Evolutionary conservation across 1,140 invertebrate genomes (phyloP).

Genomic region (Drosophila dunni): DNA sequence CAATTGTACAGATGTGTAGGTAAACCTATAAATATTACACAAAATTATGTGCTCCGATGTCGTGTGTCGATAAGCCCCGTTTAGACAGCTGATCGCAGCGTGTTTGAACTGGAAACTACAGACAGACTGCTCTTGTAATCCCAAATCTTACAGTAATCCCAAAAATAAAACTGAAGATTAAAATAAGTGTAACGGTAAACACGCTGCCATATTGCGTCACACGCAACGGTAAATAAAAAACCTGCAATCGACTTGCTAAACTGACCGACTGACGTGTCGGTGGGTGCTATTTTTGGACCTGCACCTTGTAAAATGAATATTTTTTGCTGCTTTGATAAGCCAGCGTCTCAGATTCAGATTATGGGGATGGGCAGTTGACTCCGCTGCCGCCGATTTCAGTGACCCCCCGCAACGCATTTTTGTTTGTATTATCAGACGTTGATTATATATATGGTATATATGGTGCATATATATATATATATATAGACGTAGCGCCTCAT

Average conservation of each 20-base stretch:
- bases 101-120: constrained; percentile 25
- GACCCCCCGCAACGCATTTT: constrained; percentile 49
- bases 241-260: constrained; percentile 8
- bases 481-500: constrained; percentile 55
- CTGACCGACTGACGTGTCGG: constrained; percentile 34
- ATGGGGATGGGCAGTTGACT: constrained; percentile 3
- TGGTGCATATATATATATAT: background rate
- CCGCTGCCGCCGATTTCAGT: constrained; percentile 1
- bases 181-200: constrained; percentile 18
- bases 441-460: constrained; percentile 26
- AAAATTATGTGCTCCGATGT: constrained; percentile 63
- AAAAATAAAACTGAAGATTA: constrained; percentile 16
- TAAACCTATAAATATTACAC: constrained; percentile 43
- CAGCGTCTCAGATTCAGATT: constrained; percentile 19
- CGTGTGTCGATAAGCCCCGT: constrained; percentile 51
- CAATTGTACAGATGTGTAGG: constrained; percentile 5
- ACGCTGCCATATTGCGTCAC: too few relatives aligned
- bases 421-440: constrained; percentile 68
- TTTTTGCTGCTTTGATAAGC: constrained; percentile 23
- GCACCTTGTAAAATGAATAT: constrained; percentile 21
- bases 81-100: constrained; percentile 31
- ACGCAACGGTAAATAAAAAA: constrained; percentile 38
- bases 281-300: constrained; percentile 41
- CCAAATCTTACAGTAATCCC: background rate
- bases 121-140: constrained; percentile 38